These are phyloP conservation scores for Peromyscus nudipes DNA, from an alignment of 2,797 vertebrate genomes.

Conservation along the genomic window DNA sequence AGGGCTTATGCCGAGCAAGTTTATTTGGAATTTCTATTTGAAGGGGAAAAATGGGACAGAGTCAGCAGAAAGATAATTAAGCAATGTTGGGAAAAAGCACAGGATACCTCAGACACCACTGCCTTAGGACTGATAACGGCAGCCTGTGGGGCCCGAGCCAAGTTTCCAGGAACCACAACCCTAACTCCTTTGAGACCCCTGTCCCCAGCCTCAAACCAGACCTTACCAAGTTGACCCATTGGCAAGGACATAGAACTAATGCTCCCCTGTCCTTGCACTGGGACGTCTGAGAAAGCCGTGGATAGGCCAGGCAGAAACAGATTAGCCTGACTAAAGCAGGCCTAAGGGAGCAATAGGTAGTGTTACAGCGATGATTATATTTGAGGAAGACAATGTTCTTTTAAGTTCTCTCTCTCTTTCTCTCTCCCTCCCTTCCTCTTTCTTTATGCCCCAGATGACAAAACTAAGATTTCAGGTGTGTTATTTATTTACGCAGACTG, in stretches of 20 bases:
- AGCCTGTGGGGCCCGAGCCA: background rate
- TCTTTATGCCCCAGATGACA: background rate
- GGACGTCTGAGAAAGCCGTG: background rate
- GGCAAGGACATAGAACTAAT: background rate
- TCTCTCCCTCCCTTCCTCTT: background rate
- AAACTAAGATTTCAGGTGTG: background rate
- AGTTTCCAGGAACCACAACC: background rate
- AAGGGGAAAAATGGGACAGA: background rate
- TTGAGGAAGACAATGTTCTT: background rate
- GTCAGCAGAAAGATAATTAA: background rate
- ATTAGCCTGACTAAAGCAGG: background rate
- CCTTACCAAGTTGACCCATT: background rate
- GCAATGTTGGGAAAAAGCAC: background rate
- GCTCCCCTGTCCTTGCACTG: background rate
- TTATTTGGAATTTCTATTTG: background rate
- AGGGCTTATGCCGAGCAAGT: no score
- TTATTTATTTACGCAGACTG: background rate
- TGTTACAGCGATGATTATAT: background rate
- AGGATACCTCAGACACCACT: background rate
- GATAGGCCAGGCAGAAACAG: background rate
- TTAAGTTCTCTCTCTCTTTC: background rate
- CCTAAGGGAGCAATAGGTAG: background rate
- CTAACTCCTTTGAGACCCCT: background rate
- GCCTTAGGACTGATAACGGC: background rate
- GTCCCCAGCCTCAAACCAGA: background rate